Base-by-base conservation (phyloP, 2,888 invertebrate species). In the Amorpha juglandis region DNA sequence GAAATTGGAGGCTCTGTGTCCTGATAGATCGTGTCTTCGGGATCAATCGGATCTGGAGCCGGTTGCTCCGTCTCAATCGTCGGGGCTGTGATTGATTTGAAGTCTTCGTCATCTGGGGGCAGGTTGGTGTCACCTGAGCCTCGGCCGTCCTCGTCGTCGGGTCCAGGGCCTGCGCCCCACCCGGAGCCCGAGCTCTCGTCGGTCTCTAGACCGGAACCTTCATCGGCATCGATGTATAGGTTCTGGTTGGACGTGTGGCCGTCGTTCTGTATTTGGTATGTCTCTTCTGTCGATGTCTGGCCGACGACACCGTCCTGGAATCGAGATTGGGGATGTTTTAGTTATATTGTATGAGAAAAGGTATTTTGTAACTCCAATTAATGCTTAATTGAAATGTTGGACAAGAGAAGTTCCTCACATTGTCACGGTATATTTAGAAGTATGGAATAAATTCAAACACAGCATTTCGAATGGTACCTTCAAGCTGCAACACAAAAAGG, bases 121-220 rank as follows among this genome's bases (percentile, higher is more conserved):
- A 80, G 82, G 69, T 82, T 82, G 69, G 78, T 77, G 84, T 90
- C 90, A 89, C 91, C 91, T 90, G 90, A 88, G 76, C 91, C 92
- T 73, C 89, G 87, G 72, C 82, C 87, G 90, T 91, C 97, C 84
- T 97, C 97, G 94, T 97, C 97, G 94, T 96, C 96, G 71, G 96
- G 96, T 74, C 97, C 92, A 67, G 92, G 90, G 69, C 97, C 92
- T 69, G 92, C 88, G 73, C 92, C 97, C 93, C 95, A 96, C 73
- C 97, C 97, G 86, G 97, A 97, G 79, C 97, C 97, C 83, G 97
- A 97, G 83, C 97, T 96, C 93, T 97, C 97, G 91, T 97, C 97
- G 88, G 95, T 87, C 84, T 94, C 95, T 93, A 96, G 95, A 84
- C 97, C 97, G 80, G 96, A 94, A 79, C 94, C 95, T 81, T 96